Conservation (phyloP, 2,797 vertebrate species). For the Cossypha niveicapilla region DNA sequence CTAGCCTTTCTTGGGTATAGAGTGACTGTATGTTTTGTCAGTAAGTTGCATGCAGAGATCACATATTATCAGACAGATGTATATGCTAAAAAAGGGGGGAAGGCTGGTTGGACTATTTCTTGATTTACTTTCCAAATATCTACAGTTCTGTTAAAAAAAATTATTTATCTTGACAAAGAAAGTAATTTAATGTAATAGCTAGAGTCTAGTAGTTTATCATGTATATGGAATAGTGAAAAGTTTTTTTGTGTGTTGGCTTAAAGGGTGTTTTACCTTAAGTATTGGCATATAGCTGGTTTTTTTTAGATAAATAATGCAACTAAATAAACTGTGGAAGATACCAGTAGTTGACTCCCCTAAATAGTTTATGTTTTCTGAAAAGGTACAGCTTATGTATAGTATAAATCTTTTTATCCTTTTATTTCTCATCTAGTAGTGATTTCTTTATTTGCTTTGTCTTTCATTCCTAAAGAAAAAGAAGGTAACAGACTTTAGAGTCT, state of each 20-base stretch:
- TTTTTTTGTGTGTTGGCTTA: not conserved
- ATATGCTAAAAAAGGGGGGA: not conserved
- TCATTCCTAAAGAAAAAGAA: not conserved
- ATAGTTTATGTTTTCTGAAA: not conserved
- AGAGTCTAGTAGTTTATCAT: not conserved
- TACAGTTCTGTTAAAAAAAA: not conserved
- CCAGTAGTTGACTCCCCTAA: not conserved
- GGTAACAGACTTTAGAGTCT: not conserved
- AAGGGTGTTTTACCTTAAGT: not conserved
- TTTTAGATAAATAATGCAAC: not conserved
- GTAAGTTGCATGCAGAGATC: accelerated
- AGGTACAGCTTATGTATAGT: not conserved
- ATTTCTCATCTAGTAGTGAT: not conserved
- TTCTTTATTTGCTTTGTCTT: not conserved
- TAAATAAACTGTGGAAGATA: not conserved
- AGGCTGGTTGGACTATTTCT: not conserved
- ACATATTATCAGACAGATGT: accelerated
- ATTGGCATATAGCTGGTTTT: not conserved
- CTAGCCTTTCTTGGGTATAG: not conserved
- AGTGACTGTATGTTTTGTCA: not conserved
- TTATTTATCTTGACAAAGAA: not conserved
- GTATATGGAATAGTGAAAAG: not conserved
- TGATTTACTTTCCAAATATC: not conserved
- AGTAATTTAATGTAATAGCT: not conserved
- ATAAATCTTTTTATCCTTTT: not conserved